Conservation (phyloP, 1,140 invertebrate genomes). For the Paraescarpia echinospica region DNA sequence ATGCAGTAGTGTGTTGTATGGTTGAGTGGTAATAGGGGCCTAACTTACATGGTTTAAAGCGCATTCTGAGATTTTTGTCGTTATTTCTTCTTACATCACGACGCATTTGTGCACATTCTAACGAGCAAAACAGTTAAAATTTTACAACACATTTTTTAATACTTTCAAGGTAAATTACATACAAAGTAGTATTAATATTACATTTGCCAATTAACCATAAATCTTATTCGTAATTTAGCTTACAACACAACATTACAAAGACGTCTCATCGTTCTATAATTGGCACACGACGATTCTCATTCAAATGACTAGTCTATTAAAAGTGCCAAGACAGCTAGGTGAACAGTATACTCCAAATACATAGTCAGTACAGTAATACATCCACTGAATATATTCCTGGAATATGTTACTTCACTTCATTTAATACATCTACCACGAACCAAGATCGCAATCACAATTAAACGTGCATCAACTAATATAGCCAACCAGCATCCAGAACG, state of each 20-base stretch:
- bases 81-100: too few species aligned
- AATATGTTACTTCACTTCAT: background rate
- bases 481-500: background rate
- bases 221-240: conserved; percentile 6
- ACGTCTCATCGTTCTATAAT: background rate
- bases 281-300: background rate
- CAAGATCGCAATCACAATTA: conserved; percentile 1
- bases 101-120: too few species aligned
- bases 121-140: too few species aligned
- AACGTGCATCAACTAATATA: background rate
- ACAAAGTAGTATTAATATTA: too few species aligned
- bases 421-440: background rate
- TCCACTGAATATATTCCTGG: background rate
- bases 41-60: too few species aligned
- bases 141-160: too few species aligned
- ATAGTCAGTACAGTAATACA: background rate
- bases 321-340: background rate
- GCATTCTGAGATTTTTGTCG: too few species aligned
- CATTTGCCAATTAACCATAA: too few species aligned
- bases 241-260: background rate
- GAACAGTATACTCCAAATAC: background rate
- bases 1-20: too few species aligned
- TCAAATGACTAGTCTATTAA: background rate
- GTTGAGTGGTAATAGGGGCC: too few species aligned
- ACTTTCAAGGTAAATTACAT: too few species aligned